Percentiles rank a stretch among this genome's conserved stretches.
phyloP scores from a whole-genome alignment of 1,140 invertebrate genomes.

The Thereuonema tuberculata region DNA sequence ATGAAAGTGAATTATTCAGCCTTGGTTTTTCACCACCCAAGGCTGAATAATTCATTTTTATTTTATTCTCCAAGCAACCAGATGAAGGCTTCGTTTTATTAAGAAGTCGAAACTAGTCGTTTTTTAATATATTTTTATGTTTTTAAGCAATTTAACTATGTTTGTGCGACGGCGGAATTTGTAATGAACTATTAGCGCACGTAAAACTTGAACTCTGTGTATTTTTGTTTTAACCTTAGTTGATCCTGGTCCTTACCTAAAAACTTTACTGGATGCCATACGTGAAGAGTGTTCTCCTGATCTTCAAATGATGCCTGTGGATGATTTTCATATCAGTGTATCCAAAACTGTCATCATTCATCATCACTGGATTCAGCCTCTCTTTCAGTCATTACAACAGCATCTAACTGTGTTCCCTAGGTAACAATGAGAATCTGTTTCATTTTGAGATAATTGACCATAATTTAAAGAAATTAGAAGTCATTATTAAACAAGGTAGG shows the following conservation, averaged over 20 bases:
- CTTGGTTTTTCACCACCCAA: too few relatives aligned
- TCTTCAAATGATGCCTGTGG: constrained; percentile 7
- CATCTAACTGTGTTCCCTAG: constrained; percentile 18
- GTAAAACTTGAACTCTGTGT: too few relatives aligned
- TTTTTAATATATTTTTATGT: too few relatives aligned
- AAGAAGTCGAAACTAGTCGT: too few relatives aligned
- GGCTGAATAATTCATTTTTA: too few relatives aligned
- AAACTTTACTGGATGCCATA: constrained; percentile 2
- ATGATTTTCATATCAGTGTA: constrained; percentile 47
- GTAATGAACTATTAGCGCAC: too few relatives aligned
- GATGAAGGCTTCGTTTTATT: too few relatives aligned
- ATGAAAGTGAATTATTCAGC: too few relatives aligned
- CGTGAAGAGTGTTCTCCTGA: not conserved
- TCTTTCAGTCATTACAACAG: constrained; percentile 30
- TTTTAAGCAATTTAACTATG: too few relatives aligned
- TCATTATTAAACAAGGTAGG: too few relatives aligned
- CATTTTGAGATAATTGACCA: constrained; percentile 3
- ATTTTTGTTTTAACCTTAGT: not conserved
- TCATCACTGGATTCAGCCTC: constrained; percentile 51
- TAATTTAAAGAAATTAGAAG: constrained; percentile 40
- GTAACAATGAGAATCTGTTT: constrained; percentile 11
- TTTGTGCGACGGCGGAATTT: too few relatives aligned
- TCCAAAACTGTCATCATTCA: constrained; percentile 45
- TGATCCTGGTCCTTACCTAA: not conserved
- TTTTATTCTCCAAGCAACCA: too few relatives aligned